phyloP scores from a whole-genome alignment of 2,888 invertebrate species.

The Aleiodes alternator region DNA sequence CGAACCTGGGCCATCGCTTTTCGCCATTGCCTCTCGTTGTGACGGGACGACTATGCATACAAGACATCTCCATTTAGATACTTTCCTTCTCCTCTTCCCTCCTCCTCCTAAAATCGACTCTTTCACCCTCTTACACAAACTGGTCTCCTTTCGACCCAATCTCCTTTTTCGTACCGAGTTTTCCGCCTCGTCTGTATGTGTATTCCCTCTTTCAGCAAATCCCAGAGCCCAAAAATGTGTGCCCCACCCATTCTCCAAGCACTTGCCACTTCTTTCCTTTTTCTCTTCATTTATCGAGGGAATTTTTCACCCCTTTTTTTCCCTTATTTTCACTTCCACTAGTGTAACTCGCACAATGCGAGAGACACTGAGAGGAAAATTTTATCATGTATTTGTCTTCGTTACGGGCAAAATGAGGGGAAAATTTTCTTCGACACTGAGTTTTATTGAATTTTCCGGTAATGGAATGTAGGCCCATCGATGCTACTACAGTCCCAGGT shows the following conservation, averaged over 20 bases:
- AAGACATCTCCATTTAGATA: slow-evolving; percentile 73
- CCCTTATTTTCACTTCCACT: background rate
- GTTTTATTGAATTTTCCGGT: slow-evolving; percentile 14
- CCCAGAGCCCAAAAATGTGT: slow-evolving; percentile 3
- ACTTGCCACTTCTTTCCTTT: slow-evolving; percentile 12
- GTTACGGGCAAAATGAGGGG: background rate
- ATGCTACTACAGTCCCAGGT: no score
- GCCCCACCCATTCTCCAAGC: background rate
- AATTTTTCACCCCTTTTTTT: background rate
- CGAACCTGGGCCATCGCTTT: slow-evolving; percentile 42
- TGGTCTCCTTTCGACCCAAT: slow-evolving; percentile 44
- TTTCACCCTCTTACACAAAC: slow-evolving; percentile 52
- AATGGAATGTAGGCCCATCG: no score
- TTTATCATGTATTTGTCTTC: slow-evolving; percentile 4
- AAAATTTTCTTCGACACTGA: slow-evolving; percentile 1
- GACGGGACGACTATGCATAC: slow-evolving; percentile 69
- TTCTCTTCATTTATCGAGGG: background rate
- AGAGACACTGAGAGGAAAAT: no score
- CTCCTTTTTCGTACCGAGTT: slow-evolving; percentile 36
- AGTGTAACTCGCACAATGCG: background rate
- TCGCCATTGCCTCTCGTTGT: slow-evolving; percentile 60
- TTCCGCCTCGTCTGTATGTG: slow-evolving; percentile 37
- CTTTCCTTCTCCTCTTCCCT: slow-evolving; percentile 53
- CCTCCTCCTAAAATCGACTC: slow-evolving; percentile 52
- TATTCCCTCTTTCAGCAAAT: slow-evolving; percentile 9